A percentile compares a stretch with the other conserved stretches of the same genome.
These are phyloP conservation scores for Heliconius erato DNA, from an alignment of 2,888 invertebrate species.

Conservation along the genomic window DNA sequence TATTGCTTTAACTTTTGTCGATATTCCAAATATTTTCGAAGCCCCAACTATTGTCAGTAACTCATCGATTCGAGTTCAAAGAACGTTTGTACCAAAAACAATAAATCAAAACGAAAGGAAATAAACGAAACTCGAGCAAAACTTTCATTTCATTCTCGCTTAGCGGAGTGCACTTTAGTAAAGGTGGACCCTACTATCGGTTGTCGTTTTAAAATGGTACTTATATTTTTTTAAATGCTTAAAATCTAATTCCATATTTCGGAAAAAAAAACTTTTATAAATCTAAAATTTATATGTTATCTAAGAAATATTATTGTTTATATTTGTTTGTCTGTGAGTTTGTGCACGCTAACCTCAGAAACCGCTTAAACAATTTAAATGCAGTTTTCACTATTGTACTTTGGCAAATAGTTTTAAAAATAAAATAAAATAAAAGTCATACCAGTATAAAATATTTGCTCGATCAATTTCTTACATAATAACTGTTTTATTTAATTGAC, in stretches of 20 bases:
- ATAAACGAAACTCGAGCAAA: slow-evolving; percentile 75
- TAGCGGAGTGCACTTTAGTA: slow-evolving; percentile 74
- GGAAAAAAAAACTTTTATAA: too few relatives aligned
- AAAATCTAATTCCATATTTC: neutral
- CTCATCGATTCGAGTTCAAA: slow-evolving; percentile 64
- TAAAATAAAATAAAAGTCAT: too few relatives aligned
- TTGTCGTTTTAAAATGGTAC: slow-evolving; percentile 53
- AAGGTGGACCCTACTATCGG: slow-evolving; percentile 60
- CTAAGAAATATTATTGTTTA: too few relatives aligned
- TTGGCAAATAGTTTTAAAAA: too few relatives aligned
- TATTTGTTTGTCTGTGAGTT: too few relatives aligned
- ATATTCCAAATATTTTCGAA: slow-evolving; percentile 15
- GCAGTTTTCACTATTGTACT: too few relatives aligned
- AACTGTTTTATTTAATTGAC: too few relatives aligned
- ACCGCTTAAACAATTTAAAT: too few relatives aligned
- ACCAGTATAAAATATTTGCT: too few relatives aligned
- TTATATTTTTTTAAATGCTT: neutral
- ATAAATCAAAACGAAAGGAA: slow-evolving; percentile 80
- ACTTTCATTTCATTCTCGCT: slow-evolving; percentile 78
- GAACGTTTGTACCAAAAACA: slow-evolving; percentile 67
- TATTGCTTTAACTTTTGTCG: slow-evolving; percentile 9
- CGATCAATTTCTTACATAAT: too few relatives aligned
- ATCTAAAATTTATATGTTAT: too few relatives aligned
- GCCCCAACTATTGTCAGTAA: slow-evolving; percentile 49
- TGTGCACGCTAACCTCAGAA: too few relatives aligned